Conservation (phyloP, 2,888 invertebrate genomes). For the Thumatha senex region DNA sequence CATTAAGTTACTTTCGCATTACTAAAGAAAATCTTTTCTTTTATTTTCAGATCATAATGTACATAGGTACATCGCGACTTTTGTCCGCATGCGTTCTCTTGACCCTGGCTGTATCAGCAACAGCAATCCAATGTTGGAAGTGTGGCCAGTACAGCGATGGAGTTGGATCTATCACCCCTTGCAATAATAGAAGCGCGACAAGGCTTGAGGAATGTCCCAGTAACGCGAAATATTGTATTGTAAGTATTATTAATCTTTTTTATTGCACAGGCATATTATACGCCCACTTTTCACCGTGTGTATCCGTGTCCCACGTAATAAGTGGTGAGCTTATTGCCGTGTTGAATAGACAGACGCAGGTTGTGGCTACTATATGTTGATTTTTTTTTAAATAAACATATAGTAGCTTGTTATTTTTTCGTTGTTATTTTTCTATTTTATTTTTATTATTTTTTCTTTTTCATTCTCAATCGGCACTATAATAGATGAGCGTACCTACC, state of each 20-base stretch:
- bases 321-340: too few species aligned
- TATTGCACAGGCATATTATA: too few species aligned
- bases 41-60: slow-evolving; percentile 18
- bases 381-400: background rate
- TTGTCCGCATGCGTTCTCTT: slow-evolving; percentile 47
- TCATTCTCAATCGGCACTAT: too few species aligned
- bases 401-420: too few species aligned
- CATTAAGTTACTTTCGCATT: too few species aligned
- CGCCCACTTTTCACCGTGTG: too few species aligned
- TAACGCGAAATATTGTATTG: slow-evolving; percentile 87
- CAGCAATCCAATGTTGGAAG: slow-evolving; percentile 86
- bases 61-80: slow-evolving; percentile 46
- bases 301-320: too few species aligned
- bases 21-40: background rate
- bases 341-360: too few species aligned
- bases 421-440: too few species aligned
- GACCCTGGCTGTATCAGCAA: slow-evolving; percentile 43
- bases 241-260: slow-evolving; percentile 76
- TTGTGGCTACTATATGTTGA: too few species aligned
- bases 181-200: slow-evolving; percentile 89
- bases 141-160: slow-evolving; percentile 94
- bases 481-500: too few species aligned
- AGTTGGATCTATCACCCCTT: slow-evolving; percentile 93
- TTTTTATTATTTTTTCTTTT: too few species aligned
- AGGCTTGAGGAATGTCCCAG: slow-evolving; percentile 88